Base-by-base conservation (phyloP, 2,888 invertebrate genomes). In the Lagria hirta region DNA sequence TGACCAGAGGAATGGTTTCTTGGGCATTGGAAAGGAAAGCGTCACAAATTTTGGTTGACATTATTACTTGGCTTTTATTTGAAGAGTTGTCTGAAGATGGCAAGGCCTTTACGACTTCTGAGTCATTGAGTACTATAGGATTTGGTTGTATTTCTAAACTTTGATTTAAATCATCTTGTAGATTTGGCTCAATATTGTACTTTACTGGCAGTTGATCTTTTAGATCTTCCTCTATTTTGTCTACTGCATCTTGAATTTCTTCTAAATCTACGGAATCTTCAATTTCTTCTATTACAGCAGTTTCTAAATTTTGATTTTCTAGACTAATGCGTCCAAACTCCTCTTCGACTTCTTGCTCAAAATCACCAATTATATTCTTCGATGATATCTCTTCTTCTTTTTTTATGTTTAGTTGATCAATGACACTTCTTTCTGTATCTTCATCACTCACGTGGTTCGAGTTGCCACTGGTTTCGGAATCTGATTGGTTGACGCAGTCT, bases 11-110 rank as follows among this genome's bases (percentile, higher is more conserved):
- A 37, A 80, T 73, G 63, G 75, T 75, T 51, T 81, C 81, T 55
- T 78, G 77, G 12, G 76, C 78, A 49, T 75, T 77, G 3, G 81
- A 81, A 32, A 82, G 65, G 58, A 78, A 75, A 1, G 81, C 81
- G 55, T 82, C 81, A 14, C 72, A 67, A 60, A 80, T 75, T 62
- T 76, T 77, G 50, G 62, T 65, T 48, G 51, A 52, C 14, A 71
- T 72, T 10, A 60, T 47, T 24, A 52, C 49, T 3, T 13, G 17
- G n/a, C 7, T 26, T 10, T 57, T 55, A 11, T 13, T 11, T 24
- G n/a, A 10, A 4, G 43, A 26, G 51, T 51, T 48, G 12, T 18
- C 34, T 22, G 37, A 10, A 24, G 38, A 42, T 37, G n/a, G n/a
- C n/a, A n/a, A n/a, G n/a, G n/a, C n/a, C n/a, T 50, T 52, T 4